Conservation (phyloP, 2,797 vertebrate species). For the Protosalanx chinensis region DNA sequence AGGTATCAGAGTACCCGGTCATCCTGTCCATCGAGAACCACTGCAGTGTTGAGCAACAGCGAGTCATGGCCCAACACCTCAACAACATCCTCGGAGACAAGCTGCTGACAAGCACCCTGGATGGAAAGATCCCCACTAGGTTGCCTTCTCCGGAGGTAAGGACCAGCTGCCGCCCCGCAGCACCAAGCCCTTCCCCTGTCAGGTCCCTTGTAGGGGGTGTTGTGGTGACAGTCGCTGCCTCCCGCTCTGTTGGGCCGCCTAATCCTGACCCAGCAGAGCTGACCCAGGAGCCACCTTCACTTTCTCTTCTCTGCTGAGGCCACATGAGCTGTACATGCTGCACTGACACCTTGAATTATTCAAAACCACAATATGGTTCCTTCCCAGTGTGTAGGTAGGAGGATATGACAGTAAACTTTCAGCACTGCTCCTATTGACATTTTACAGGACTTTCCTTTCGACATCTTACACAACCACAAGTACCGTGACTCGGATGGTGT, state of each 20-base stretch:
- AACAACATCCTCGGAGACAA: slow-evolving; percentile 84
- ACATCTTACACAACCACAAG: not conserved
- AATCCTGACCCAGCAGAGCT: not conserved
- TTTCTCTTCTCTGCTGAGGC: slow-evolving; percentile 20
- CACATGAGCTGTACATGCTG: slow-evolving; percentile 33
- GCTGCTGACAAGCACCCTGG: slow-evolving; percentile 76
- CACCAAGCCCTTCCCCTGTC: no score
- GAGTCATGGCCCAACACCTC: slow-evolving; percentile 82
- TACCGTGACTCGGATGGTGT: not conserved
- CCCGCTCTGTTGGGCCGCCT: not conserved
- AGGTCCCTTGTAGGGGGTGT: not conserved
- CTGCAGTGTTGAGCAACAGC: slow-evolving; percentile 88
- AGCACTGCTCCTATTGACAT: not conserved
- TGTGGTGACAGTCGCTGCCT: not conserved
- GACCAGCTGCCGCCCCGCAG: not conserved
- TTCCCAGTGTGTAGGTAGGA: not conserved
- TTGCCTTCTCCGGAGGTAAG: slow-evolving; percentile 90
- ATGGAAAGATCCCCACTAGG: slow-evolving; percentile 64
- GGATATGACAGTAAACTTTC: slow-evolving; percentile 13
- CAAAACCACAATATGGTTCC: slow-evolving; percentile 29
- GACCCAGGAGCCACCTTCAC: slow-evolving; percentile 24
- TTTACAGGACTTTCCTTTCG: not conserved
- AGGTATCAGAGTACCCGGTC: slow-evolving; percentile 87
- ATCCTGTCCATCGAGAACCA: slow-evolving; percentile 94
- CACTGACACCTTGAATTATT: slow-evolving; percentile 39